phyloP scores from a whole-genome alignment of 1,140 invertebrate genomes.

The Eueides isabella region DNA sequence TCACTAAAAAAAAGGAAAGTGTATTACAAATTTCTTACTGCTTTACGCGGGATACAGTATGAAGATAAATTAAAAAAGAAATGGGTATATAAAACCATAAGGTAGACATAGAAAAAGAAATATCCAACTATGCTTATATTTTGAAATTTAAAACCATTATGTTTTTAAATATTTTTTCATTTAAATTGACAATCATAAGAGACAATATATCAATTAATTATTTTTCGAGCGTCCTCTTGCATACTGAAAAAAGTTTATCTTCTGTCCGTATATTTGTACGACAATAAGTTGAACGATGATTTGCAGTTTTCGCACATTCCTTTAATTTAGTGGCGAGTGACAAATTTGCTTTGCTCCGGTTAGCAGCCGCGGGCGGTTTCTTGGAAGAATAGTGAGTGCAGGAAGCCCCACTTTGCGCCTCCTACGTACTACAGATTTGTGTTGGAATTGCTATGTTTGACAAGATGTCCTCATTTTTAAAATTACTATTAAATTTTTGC shows the following conservation, averaged over 20 bases:
- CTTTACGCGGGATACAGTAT: too few relatives aligned
- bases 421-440: conserved; percentile 26
- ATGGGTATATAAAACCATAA: too few relatives aligned
- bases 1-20: too few relatives aligned
- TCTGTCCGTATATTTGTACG: not conserved
- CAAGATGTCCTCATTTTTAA: not conserved
- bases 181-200: too few relatives aligned
- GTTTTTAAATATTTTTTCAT: too few relatives aligned
- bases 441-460: conserved; percentile 22
- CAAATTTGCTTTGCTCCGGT: conserved; percentile 2
- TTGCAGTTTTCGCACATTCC: conserved; percentile 1
- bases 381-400: conserved; percentile 21
- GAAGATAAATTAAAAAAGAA: too few relatives aligned
- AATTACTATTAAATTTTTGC: not conserved
- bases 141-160: too few relatives aligned
- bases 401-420: conserved; percentile 32
- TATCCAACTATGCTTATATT: too few relatives aligned
- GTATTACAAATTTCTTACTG: too few relatives aligned
- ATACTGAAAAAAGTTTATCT: not conserved
- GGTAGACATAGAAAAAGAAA: too few relatives aligned
- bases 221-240: not conserved
- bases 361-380: conserved; percentile 22
- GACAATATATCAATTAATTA: too few relatives aligned
- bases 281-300: not conserved
- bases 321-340: conserved; percentile 11